Conservation (phyloP, 1,140 invertebrate genomes). For the Ganaspis sp. region DNA sequence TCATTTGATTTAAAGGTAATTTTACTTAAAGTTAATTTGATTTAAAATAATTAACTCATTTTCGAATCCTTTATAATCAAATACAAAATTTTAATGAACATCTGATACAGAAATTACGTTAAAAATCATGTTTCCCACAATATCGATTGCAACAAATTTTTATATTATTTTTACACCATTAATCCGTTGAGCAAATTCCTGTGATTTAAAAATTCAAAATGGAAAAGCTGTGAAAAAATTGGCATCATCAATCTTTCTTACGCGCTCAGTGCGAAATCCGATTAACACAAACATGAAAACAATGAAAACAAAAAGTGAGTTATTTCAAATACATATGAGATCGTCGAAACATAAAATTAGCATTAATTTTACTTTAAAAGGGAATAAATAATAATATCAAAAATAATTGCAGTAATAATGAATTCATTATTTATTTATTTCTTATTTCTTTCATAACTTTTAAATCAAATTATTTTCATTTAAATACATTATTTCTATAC, state of each 20-base stretch:
- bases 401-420: too few species aligned
- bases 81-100: too few species aligned
- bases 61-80: too few species aligned
- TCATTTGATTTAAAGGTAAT: too few species aligned
- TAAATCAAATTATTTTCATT: too few species aligned
- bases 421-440: too few species aligned
- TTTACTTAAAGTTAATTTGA: too few species aligned
- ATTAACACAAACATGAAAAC: neutral
- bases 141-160: neutral
- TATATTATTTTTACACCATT: neutral
- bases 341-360: neutral
- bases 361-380: neutral
- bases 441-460: too few species aligned
- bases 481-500: too few species aligned
- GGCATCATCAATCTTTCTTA: neutral
- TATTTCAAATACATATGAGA: neutral
- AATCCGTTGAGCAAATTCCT: neutral
- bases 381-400: neutral
- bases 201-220: neutral
- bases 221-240: slow-evolving; percentile 10
- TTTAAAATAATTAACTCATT: too few species aligned
- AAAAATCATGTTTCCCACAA: neutral
- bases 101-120: too few species aligned
- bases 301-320: slow-evolving; percentile 1
- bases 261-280: neutral